Conservation (phyloP, 2,113 vertebrate genomes). For the Heptranchias perlo region DNA sequence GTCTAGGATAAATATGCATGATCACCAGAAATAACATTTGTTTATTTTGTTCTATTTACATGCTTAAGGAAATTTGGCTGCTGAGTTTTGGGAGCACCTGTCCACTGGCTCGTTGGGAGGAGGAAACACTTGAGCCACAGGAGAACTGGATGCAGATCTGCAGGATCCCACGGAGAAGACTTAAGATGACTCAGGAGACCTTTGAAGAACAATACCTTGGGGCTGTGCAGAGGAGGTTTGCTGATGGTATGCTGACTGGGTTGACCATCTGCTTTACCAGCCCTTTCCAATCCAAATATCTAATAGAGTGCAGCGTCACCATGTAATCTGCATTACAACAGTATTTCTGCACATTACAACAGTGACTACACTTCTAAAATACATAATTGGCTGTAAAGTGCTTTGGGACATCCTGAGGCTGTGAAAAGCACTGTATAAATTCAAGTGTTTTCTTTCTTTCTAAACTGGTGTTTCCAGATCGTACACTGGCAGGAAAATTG, state of each 20-base stretch:
- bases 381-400: background rate
- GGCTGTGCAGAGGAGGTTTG: background rate
- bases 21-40: background rate
- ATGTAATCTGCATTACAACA: background rate
- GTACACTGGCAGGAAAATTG: background rate
- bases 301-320: background rate
- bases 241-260: background rate
- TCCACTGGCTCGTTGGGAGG: background rate
- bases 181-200: background rate
- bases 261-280: background rate
- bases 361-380: background rate
- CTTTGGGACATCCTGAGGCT: background rate
- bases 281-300: background rate
- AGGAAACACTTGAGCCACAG: background rate
- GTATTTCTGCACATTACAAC: background rate
- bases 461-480: background rate
- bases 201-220: background rate
- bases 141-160: background rate
- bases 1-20: background rate
- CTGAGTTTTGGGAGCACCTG: background rate
- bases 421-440: background rate
- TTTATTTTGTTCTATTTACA: background rate
- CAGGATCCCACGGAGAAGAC: background rate
- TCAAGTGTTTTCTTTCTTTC: background rate
- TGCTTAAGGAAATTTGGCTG: background rate